Evolutionary conservation across 2,113 vertebrate genomes (phyloP).

Genomic region (Rhinolophus ferrumequinum): DNA sequence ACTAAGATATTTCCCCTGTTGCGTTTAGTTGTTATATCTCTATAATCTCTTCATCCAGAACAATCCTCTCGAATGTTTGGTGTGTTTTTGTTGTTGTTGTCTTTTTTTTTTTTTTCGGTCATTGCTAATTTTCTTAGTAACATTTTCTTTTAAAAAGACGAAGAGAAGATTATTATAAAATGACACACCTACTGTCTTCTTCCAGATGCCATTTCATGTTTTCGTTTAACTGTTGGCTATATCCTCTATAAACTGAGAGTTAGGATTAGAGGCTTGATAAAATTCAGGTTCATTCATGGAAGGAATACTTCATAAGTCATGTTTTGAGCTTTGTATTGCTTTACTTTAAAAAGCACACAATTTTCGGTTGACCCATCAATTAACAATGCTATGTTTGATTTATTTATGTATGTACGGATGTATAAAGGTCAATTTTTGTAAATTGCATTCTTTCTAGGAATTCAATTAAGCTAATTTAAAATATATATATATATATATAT

Average conservation of each 20-base stretch:
- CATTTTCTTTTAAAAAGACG: neutral
- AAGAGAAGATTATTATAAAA: neutral
- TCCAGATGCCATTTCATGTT: neutral
- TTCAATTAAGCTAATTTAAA: neutral
- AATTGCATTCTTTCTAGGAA: neutral
- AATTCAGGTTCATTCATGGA: neutral
- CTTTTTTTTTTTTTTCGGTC: neutral
- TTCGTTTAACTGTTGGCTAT: neutral
- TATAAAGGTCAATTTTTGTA: neutral
- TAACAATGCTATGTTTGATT: neutral
- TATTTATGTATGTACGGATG: neutral
- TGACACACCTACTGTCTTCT: neutral
- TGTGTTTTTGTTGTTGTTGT: no score
- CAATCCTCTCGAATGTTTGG: neutral
- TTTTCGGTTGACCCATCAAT: neutral
- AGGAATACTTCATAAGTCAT: neutral
- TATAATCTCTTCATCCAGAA: neutral
- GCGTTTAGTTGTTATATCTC: neutral
- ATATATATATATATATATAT: neutral
- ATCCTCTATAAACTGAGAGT: neutral
- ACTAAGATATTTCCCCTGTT: neutral
- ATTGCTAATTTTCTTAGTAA: neutral
- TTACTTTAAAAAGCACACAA: neutral
- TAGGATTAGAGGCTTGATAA: neutral
- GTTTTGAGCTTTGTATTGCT: neutral